phyloP scores from a whole-genome alignment of 1,140 invertebrate genomes.

The Achroia grisella region DNA sequence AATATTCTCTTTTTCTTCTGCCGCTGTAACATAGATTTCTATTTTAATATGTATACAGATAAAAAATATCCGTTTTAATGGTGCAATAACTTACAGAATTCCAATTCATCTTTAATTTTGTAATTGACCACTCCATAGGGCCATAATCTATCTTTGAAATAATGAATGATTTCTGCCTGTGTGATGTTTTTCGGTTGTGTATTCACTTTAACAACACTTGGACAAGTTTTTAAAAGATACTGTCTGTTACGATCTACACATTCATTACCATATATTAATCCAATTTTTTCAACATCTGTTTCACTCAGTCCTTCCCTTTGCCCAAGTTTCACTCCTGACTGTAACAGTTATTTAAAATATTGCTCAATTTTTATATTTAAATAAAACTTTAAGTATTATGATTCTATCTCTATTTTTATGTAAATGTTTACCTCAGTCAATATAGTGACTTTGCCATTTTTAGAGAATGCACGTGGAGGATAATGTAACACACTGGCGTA shows the following conservation, averaged over 20 bases:
- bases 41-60: neutral
- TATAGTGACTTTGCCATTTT: slow-evolving; percentile 82
- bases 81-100: slow-evolving; percentile 43
- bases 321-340: slow-evolving; percentile 42
- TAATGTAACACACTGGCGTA: slow-evolving; percentile 90
- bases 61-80: neutral
- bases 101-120: slow-evolving; percentile 38
- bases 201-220: slow-evolving; percentile 34
- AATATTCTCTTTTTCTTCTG: slow-evolving; percentile 61
- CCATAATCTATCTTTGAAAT: slow-evolving; percentile 50
- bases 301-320: slow-evolving; percentile 53
- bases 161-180: slow-evolving; percentile 34
- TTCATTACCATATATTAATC: slow-evolving; percentile 36
- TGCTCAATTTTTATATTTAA: too few species aligned
- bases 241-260: slow-evolving; percentile 47
- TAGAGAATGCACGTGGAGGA: slow-evolving; percentile 82
- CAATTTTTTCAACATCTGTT: slow-evolving; percentile 48
- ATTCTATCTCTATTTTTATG: too few species aligned
- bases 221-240: slow-evolving; percentile 54
- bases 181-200: slow-evolving; percentile 11
- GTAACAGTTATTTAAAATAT: too few species aligned
- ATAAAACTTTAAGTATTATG: too few species aligned
- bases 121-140: slow-evolving; percentile 50
- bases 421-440: slow-evolving; percentile 73
- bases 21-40: slow-evolving; percentile 25